Evolutionary conservation across 2,797 vertebrate species (phyloP).

Genomic region (Xenops minutus): DNA sequence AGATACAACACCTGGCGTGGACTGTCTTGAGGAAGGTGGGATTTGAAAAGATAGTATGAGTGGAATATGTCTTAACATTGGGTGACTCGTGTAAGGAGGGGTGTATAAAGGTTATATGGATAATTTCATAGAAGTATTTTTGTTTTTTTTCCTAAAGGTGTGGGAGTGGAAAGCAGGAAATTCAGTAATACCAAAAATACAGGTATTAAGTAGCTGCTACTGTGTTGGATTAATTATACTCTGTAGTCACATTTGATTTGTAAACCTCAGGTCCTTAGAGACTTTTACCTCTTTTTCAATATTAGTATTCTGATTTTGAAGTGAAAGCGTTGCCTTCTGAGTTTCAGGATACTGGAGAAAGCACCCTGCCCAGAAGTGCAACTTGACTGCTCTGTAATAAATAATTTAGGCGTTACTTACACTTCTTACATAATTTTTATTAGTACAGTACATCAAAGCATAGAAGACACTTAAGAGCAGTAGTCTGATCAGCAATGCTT

Average conservation of each 20-base stretch:
- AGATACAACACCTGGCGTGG: neutral
- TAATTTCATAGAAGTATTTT: neutral
- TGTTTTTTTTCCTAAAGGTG: accelerated
- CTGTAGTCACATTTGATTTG: neutral
- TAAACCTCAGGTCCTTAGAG: neutral
- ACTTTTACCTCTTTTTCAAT: neutral
- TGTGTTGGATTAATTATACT: neutral
- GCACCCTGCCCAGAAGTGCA: neutral
- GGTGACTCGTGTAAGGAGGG: neutral
- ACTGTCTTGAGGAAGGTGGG: no score
- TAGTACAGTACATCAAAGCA: neutral
- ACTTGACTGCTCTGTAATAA: neutral
- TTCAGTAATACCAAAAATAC: neutral
- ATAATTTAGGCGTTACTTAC: neutral
- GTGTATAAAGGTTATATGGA: neutral
- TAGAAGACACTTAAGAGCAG: neutral
- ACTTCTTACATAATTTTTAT: neutral
- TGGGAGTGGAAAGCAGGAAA: accelerated
- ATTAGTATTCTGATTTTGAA: neutral
- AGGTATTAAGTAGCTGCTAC: neutral
- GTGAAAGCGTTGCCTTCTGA: neutral
- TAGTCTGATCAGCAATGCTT: neutral
- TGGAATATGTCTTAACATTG: neutral
- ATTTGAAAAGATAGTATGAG: neutral
- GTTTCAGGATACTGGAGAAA: neutral